phyloP scores from a whole-genome alignment of 2,113 vertebrate genomes.

The Alaudala cheleensis region DNA sequence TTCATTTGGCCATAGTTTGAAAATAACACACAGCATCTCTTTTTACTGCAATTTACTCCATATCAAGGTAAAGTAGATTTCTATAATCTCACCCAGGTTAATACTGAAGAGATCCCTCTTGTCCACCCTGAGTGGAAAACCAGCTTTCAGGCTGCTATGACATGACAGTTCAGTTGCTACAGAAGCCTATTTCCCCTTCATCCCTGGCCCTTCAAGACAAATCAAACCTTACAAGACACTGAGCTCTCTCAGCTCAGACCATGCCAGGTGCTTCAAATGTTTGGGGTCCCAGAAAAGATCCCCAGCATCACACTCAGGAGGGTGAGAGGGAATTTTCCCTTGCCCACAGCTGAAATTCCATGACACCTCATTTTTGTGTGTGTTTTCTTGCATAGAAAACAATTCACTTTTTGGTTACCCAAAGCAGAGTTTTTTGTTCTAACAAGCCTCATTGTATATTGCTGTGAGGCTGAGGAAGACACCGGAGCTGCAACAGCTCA shows the following conservation, averaged over 20 bases:
- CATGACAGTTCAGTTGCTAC: not conserved
- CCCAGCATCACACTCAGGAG: not conserved
- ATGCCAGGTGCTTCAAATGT: fast-evolving
- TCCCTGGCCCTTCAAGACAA: not conserved
- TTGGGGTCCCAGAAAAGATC: not conserved
- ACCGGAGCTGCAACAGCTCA: not conserved
- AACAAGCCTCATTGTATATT: not conserved
- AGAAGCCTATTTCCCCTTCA: not conserved
- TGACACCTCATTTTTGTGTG: fast-evolving
- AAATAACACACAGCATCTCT: not conserved
- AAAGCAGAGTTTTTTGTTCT: not conserved
- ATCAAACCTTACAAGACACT: not conserved
- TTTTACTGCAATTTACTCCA: not conserved
- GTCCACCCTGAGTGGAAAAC: not conserved
- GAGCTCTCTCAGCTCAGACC: not conserved
- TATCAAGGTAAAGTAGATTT: not conserved
- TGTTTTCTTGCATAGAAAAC: not conserved
- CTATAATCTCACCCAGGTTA: not conserved
- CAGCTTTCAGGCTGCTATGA: not conserved
- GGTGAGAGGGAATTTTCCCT: not conserved
- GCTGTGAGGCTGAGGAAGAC: not conserved
- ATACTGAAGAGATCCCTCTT: not conserved
- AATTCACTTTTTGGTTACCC: not conserved
- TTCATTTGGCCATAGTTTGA: not conserved
- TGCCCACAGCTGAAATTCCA: not conserved